phyloP scores from a whole-genome alignment of 2,113 vertebrate genomes.

The Otolemur garnettii region DNA sequence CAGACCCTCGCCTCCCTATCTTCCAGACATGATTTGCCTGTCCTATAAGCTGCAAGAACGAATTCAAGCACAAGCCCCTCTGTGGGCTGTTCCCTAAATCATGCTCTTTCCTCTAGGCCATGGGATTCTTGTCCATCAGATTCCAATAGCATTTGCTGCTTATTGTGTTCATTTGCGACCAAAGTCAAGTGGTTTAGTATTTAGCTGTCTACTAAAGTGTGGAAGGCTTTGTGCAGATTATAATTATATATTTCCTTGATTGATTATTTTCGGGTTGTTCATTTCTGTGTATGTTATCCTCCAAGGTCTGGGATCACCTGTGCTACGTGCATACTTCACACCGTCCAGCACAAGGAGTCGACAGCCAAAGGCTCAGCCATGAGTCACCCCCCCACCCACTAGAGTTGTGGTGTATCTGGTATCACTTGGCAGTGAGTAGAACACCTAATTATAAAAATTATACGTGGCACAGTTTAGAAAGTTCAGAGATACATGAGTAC shows the following conservation, averaged over 20 bases:
- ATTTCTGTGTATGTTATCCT: not conserved
- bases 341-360: not conserved
- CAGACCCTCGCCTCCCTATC: too few species aligned
- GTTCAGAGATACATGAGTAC: not conserved
- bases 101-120: not conserved
- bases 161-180: not conserved
- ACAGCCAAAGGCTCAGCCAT: not conserved
- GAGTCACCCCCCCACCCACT: not conserved
- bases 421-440: not conserved
- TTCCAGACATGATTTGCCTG: not conserved
- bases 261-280: not conserved
- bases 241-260: not conserved
- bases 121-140: not conserved
- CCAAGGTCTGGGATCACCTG: not conserved
- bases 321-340: not conserved
- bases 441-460: not conserved
- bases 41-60: not conserved
- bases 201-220: not conserved
- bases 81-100: not conserved
- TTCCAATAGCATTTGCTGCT: not conserved
- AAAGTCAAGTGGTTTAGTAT: not conserved
- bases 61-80: not conserved
- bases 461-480: not conserved
- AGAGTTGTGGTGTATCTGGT: not conserved
- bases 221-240: not conserved